Conservation (phyloP, 1,140 invertebrate genomes). For the Aphis craccivora region DNA sequence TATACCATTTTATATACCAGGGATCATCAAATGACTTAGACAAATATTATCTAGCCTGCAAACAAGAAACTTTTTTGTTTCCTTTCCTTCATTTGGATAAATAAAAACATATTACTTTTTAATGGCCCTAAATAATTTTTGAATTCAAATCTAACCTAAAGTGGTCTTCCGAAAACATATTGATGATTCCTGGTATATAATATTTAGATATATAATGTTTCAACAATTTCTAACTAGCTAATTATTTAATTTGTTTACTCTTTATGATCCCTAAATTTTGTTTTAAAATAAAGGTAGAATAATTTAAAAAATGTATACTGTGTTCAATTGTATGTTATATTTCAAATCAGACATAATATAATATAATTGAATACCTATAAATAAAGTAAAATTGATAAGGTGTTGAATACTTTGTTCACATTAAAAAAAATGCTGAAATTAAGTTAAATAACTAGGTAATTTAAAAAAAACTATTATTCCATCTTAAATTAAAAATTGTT, state of each 20-base stretch:
- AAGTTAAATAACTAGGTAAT: neutral
- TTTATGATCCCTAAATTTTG: neutral
- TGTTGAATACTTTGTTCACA: neutral
- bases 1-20: neutral
- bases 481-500: neutral
- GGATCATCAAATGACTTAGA: too few relatives aligned
- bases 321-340: neutral
- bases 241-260: slow-evolving; percentile 11
- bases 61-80: neutral
- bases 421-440: neutral
- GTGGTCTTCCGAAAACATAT: too few relatives aligned
- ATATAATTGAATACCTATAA: neutral
- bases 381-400: neutral
- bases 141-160: too few relatives aligned
- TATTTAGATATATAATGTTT: neutral
- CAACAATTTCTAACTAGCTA: neutral
- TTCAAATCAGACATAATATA: neutral
- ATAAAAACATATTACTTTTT: too few relatives aligned
- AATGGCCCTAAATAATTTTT: too few relatives aligned
- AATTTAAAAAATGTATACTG: too few relatives aligned
- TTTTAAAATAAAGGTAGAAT: slow-evolving; percentile 12
- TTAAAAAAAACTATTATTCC: neutral
- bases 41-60: too few relatives aligned
- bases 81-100: neutral
- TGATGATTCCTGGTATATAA: neutral